Evolutionary conservation across 2,797 vertebrate genomes (phyloP).

Genomic region (Acestrorhynchus altus): DNA sequence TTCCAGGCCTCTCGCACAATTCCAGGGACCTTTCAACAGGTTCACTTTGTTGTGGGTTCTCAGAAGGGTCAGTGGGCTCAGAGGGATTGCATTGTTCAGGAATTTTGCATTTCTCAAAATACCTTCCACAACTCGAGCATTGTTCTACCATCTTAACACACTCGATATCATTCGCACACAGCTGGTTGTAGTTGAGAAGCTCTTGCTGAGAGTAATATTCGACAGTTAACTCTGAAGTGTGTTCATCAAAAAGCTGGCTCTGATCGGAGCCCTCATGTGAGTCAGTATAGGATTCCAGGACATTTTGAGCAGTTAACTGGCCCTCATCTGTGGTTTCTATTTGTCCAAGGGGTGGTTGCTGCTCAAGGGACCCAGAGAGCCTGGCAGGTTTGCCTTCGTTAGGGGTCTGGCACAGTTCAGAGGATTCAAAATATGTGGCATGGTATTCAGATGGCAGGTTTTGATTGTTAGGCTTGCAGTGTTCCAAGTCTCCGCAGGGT

Average conservation of each 20-base stretch:
- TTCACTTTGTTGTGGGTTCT: conserved; percentile 38
- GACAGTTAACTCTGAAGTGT: conserved; percentile 34
- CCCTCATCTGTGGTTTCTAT: conserved; percentile 42
- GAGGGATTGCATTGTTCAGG: conserved; percentile 65
- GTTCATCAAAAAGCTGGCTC: conserved; percentile 18
- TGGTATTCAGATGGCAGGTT: conserved; percentile 47
- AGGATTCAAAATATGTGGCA: conserved; percentile 55
- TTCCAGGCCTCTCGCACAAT: conserved; percentile 17
- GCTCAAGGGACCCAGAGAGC: conserved; percentile 62
- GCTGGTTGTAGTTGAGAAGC: conserved; percentile 51
- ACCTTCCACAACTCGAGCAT: conserved; percentile 56
- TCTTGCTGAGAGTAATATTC: conserved; percentile 49
- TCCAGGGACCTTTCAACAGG: conserved; percentile 25
- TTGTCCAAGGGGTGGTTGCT: conserved; percentile 45
- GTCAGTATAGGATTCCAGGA: conserved; percentile 18
- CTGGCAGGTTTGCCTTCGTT: conserved; percentile 65
- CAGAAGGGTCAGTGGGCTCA: conserved; percentile 43
- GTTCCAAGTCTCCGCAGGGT: conserved; percentile 36
- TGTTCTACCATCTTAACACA: conserved; percentile 60
- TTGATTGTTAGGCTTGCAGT: conserved; percentile 41
- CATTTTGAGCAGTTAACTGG: conserved; percentile 11
- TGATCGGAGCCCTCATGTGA: conserved; percentile 16
- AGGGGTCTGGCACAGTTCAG: conserved; percentile 59
- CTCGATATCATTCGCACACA: conserved; percentile 55
- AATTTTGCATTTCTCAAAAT: conserved; percentile 68